phyloP scores from a whole-genome alignment of 1,140 invertebrate genomes.

The Drosophila albomicans region DNA sequence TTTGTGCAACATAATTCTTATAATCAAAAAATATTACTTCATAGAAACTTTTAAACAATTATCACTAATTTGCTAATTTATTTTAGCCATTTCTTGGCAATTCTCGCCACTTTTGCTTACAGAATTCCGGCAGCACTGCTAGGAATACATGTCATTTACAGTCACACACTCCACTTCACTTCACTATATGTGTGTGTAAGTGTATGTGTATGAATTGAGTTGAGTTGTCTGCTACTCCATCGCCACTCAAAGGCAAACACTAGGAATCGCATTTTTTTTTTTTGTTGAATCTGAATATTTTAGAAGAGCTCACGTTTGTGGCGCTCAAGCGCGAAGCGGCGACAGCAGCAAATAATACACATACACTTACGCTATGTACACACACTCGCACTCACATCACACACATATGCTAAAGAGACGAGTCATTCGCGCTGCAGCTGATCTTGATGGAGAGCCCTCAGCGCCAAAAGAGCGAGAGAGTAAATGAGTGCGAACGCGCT shows the following conservation, averaged over 20 bases:
- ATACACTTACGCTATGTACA: constrained; percentile 7
- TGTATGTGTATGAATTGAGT: constrained; percentile 29
- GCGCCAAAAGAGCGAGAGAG: constrained; percentile 25
- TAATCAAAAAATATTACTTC: too few species aligned
- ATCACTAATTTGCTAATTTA: too few species aligned
- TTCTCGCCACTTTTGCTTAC: too few species aligned
- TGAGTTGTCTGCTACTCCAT: constrained; percentile 49
- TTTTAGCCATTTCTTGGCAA: too few species aligned
- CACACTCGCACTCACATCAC: neutral
- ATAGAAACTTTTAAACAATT: too few species aligned
- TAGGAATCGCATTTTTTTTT: constrained; percentile 16
- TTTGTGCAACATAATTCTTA: too few species aligned
- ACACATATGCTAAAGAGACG: constrained; percentile 37
- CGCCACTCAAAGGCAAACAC: constrained; percentile 63
- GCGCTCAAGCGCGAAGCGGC: constrained; percentile 57
- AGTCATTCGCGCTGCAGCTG: constrained; percentile 68
- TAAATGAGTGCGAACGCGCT: constrained; percentile 15
- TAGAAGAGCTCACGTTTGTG: constrained; percentile 43
- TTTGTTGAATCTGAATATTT: constrained; percentile 46
- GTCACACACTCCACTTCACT: constrained; percentile 2
- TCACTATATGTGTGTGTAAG: neutral
- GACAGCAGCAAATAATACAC: constrained; percentile 23
- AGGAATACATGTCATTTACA: constrained; percentile 62
- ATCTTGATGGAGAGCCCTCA: constrained; percentile 59
- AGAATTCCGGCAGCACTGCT: too few species aligned